A percentile compares a stretch with the other conserved stretches of the same genome.
These are phyloP conservation scores for Clunio marinus DNA, from an alignment of 2,888 invertebrate genomes.

Conservation along the genomic window DNA sequence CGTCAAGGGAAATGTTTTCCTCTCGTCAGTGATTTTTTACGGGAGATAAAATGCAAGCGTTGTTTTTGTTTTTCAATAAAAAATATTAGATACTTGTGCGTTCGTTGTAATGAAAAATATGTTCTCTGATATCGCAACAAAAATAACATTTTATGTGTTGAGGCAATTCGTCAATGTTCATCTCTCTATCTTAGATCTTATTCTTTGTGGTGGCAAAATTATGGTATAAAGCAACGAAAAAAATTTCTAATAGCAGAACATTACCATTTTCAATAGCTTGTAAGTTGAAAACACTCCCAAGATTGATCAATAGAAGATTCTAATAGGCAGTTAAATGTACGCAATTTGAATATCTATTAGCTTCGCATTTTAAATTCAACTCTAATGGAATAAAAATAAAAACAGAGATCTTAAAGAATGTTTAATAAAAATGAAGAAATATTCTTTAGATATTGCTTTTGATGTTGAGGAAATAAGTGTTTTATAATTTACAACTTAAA, in stretches of 20 bases:
- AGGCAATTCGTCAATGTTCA: background rate
- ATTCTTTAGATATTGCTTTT: too few species aligned
- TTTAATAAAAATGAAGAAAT: too few species aligned
- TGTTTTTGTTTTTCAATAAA: constrained; percentile 3
- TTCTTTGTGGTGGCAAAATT: too few species aligned
- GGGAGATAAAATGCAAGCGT: constrained; percentile 1
- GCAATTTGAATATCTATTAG: constrained; percentile 4
- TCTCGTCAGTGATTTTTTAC: background rate
- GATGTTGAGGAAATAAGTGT: too few species aligned
- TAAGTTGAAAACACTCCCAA: constrained; percentile 6
- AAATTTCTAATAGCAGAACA: too few species aligned
- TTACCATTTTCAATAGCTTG: too few species aligned
- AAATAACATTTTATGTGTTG: background rate
- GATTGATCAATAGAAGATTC: background rate
- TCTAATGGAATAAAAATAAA: too few species aligned
- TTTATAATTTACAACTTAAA: too few species aligned
- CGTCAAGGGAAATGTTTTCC: background rate
- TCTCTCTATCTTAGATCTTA: too few species aligned
- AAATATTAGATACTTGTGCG: background rate
- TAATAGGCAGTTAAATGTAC: constrained; percentile 3
- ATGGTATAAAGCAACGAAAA: too few species aligned
- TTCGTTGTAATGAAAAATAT: background rate
- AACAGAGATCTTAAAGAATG: too few species aligned
- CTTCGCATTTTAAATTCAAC: too few species aligned
- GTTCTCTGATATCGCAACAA: background rate